Evolutionary conservation across 2,113 vertebrate species (phyloP), one percentile per base, ranked within the genome.

Genomic region (Xyrauchen texanus): DNA sequence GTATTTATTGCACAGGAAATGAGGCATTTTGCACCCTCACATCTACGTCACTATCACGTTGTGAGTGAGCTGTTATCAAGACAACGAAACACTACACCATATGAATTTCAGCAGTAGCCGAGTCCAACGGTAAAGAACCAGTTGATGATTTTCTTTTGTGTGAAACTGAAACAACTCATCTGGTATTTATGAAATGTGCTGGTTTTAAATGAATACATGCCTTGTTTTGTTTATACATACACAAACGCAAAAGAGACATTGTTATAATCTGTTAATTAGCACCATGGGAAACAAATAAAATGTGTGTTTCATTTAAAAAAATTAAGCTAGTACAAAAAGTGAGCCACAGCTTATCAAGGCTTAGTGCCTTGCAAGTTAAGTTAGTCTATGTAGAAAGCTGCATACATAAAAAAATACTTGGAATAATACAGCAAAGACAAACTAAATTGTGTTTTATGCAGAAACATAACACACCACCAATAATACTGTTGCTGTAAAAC

Each of bases 1-100:
- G 21, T 81, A 77, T 64, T 75, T 67, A 81, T 67, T 81, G 79
- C 65, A 81, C 82, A 84, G 45, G 72, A 63, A 63, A 75, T 63
- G 12, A 63, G 71, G 71, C 71, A 49, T 72, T 74, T 15, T 74
- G 21, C 15, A n/a, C 51, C 57, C 16, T 47, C 10, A 62, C 16
- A 62, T 49, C 55, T 62, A 62, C 58, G 47, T 63, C 42, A 62
- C 8, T 12, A 46, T 63, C 72, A 75, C 47, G n/a, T 13, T 34
- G 57, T 15, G 44, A 60, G 70, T 16, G 8, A 49, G 21, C 21
- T 34, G 21, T 49, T 7, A 49, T 42, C 52, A 72, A 5, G 44
- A 58, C 21, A 34, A 3, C 21, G 21, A 34, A 34, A 34, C 21
- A 34, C 7, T 13, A 34, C 11, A 63, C 71, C 58, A 42, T 45